Evolutionary conservation across 1,140 invertebrate genomes (phyloP), one percentile per base, ranked within the genome.

Genomic region (Drosophila nikananu): DNA sequence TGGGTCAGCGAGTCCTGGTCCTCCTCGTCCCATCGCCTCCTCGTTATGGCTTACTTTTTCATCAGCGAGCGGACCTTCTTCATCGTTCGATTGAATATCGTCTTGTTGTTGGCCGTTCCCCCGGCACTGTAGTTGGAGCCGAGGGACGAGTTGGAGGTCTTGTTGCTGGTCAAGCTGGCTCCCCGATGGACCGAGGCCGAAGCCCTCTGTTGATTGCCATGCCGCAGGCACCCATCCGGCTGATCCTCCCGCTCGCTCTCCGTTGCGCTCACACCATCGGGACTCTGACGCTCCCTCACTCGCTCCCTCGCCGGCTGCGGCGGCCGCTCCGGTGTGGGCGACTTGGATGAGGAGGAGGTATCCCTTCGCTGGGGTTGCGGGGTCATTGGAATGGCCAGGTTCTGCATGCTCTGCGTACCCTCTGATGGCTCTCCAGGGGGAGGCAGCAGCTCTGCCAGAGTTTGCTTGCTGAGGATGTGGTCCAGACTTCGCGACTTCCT

Each of bases 71-170:
- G 94, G 91, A 96, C 94, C 93, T 96, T 96, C 91, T 95, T 96
- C 57, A 96, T 95, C 83, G 95, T 96, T 75, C 95, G 95, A 93
- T 96, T 95, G 94, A 96, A 95, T 84, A 96, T 96, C 83, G 95
- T 96, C 73, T 92, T 93, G 63, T 93, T 52, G 74, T 83, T 57
- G 54, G 15, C 23, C 5, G 35, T 91, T 52, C 74, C 65, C 49
- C 63, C 52, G 67, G 82, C 78, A 63, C 81, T 89, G 74, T 86
- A 91, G 71, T 74, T 77, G 65, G 86, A 86, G 57, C 90, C 86
- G 67, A 92, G 79, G 52, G 81, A 92, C 48, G 89, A 82, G 48
- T 79, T 81, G 63, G 84, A 86, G 60, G 81, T 91, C 71, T 89
- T 91, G 72, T 77, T 91, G 66, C 84, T 79, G 62, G 77, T 70